Conservation (phyloP, 2,888 invertebrate genomes). For the Perdita meconis region DNA sequence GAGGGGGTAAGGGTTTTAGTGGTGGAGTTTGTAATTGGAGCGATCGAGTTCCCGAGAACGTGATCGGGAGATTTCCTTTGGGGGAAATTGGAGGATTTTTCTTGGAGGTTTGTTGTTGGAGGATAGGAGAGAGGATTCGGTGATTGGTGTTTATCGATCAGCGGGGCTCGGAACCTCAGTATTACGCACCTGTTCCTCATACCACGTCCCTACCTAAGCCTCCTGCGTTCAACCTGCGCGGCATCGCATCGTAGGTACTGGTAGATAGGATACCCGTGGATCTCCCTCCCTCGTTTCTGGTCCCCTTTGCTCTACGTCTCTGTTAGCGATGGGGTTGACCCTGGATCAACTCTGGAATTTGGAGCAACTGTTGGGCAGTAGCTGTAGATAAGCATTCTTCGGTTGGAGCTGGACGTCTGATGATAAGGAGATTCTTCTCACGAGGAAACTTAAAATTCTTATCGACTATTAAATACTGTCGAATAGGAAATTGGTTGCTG, state of each 20-base stretch:
- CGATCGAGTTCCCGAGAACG: background rate
- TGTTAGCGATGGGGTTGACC: constrained; percentile 75
- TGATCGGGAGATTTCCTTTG: background rate
- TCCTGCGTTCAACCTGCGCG: constrained; percentile 82
- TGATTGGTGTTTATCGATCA: constrained; percentile 49
- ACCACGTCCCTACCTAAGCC: constrained; percentile 78
- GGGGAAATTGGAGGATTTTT: background rate
- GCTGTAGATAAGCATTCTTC: no score
- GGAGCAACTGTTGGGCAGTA: background rate
- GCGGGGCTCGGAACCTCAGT: constrained; percentile 61
- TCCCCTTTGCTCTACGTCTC: constrained; percentile 85
- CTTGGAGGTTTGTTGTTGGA: no score
- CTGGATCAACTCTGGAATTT: background rate
- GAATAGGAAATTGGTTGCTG: no score
- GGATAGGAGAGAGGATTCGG: constrained; percentile 3
- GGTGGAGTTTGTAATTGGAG: background rate
- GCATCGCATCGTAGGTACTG: constrained; percentile 75
- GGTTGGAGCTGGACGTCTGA: background rate
- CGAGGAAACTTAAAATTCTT: background rate
- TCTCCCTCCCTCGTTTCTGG: constrained; percentile 75
- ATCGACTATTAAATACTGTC: background rate
- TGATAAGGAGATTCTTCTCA: background rate
- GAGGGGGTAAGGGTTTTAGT: no score
- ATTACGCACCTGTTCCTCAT: constrained; percentile 78
- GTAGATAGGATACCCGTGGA: constrained; percentile 76